Conservation (phyloP, 2,113 vertebrate genomes). For the Xiphorhynchus elegans region DNA sequence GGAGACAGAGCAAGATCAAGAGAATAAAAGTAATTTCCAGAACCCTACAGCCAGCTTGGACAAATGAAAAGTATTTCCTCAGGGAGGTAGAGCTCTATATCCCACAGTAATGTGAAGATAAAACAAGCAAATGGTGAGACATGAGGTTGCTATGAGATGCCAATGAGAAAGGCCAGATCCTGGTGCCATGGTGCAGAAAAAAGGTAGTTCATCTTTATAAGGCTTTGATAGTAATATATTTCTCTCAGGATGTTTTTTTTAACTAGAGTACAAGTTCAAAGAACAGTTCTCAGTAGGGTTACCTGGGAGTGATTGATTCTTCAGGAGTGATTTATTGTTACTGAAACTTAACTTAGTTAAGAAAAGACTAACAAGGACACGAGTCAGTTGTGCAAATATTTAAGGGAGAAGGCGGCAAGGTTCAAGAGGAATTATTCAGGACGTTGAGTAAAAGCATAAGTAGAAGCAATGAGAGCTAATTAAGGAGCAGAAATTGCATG, state of each 20-base stretch:
- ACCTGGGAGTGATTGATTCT: conserved; percentile 4
- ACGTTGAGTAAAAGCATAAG: background rate
- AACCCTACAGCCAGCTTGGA: background rate
- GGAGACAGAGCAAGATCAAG: conserved; percentile 11
- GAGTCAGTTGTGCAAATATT: conserved; percentile 15
- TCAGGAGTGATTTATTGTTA: conserved; percentile 1
- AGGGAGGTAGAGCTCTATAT: background rate
- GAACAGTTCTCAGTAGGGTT: background rate
- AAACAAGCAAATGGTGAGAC: background rate
- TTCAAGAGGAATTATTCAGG: conserved; percentile 12
- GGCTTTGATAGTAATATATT: background rate
- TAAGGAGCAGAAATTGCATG: conserved; percentile 10
- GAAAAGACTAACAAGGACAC: background rate
- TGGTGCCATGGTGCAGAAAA: background rate
- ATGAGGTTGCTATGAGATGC: background rate
- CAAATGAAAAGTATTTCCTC: conserved; percentile 6
- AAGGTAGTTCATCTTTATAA: background rate
- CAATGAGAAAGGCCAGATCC: conserved; percentile 10
- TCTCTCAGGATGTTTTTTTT: background rate
- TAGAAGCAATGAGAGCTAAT: conserved; percentile 3
- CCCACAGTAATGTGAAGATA: background rate
- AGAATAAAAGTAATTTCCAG: conserved; percentile 35
- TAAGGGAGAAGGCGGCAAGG: background rate
- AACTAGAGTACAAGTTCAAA: conserved; percentile 15
- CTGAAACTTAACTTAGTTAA: conserved; percentile 27